Conservation (phyloP, 2,113 vertebrate genomes). For the Thinocorus orbignyianus region DNA sequence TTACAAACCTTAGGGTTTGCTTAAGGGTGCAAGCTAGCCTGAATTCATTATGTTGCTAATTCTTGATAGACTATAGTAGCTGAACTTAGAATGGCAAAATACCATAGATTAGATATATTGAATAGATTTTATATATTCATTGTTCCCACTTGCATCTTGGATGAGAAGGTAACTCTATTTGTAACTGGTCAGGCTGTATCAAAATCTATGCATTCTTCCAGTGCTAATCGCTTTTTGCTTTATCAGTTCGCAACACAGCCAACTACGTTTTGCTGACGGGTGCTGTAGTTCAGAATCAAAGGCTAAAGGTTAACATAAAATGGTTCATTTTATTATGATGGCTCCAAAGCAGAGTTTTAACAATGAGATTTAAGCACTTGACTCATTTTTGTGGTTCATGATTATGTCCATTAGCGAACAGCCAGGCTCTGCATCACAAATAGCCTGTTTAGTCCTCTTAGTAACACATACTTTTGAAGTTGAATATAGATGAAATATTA, state of each 20-base stretch:
- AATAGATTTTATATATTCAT: background rate
- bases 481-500: constrained; percentile 50
- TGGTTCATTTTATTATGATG: constrained; percentile 46
- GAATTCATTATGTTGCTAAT: background rate
- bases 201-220: constrained; percentile 49
- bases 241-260: constrained; percentile 45
- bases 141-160: background rate
- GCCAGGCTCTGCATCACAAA: constrained; percentile 27
- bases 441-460: constrained; percentile 44
- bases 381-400: constrained; percentile 57
- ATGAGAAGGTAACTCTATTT: constrained; percentile 13
- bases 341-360: constrained; percentile 61
- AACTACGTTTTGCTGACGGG: constrained; percentile 39
- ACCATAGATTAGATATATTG: background rate
- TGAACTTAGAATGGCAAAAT: background rate
- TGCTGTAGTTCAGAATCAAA: constrained; percentile 42
- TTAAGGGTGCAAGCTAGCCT: background rate
- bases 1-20: background rate
- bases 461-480: background rate
- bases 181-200: constrained; percentile 34
- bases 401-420: constrained; percentile 66
- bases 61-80: background rate
- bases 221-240: constrained; percentile 53
- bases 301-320: constrained; percentile 63
- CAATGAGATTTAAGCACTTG: constrained; percentile 64